phyloP scores from a whole-genome alignment of 2,797 vertebrate genomes.

The Phoeniculus purpureus region DNA sequence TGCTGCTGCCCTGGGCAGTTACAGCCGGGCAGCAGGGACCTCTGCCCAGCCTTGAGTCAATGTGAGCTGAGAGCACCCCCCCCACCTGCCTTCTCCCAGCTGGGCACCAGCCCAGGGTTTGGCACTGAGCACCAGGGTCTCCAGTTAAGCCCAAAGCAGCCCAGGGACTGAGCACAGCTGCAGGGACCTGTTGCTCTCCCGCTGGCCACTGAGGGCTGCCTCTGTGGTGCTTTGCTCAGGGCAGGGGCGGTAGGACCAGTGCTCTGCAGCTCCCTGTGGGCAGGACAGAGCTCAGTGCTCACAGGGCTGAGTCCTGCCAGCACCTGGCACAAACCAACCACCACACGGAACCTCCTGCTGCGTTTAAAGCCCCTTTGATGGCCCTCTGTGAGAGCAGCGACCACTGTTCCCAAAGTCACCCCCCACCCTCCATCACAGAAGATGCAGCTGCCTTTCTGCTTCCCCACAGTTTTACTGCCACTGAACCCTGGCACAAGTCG shows the following conservation, averaged over 20 bases:
- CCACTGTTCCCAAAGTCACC: fast-evolving
- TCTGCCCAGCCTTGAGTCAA: background rate
- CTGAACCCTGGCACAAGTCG: background rate
- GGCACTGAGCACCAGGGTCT: fast-evolving
- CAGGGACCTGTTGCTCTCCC: background rate
- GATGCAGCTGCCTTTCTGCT: fast-evolving
- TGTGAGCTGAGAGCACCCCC: fast-evolving
- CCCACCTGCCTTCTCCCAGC: background rate
- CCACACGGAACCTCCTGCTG: background rate
- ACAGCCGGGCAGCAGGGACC: background rate
- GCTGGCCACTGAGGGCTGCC: background rate
- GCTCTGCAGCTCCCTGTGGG: background rate
- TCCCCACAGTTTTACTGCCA: background rate
- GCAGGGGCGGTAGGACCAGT: background rate
- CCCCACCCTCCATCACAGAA: background rate
- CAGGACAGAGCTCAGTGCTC: background rate
- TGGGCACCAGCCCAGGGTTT: background rate
- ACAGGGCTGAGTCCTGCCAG: background rate
- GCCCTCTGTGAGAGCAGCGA: background rate
- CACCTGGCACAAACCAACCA: background rate
- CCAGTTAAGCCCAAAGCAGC: background rate
- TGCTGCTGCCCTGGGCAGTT: background rate
- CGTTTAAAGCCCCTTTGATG: background rate
- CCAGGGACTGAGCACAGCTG: background rate
- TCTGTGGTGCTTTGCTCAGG: background rate